phyloP scores from a whole-genome alignment of 1,140 invertebrate genomes.

The Drosophila willistoni region DNA sequence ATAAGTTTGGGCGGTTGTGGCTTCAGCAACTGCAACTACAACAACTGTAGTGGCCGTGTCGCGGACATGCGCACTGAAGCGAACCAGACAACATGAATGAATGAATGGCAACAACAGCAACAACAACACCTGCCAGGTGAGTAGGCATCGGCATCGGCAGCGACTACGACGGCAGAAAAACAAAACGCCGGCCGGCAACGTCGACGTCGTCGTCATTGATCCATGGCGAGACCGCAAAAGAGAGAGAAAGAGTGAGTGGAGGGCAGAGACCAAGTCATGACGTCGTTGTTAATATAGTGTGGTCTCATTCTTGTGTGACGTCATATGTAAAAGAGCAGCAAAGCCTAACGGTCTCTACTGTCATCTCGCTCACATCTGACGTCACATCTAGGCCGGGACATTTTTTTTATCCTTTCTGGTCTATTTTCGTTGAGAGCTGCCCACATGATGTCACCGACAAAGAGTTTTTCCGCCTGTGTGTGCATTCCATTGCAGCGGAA shows the following conservation, averaged over 20 bases:
- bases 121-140: slow-evolving; percentile 23
- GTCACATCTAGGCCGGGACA: slow-evolving; percentile 27
- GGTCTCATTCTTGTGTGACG: slow-evolving; percentile 49
- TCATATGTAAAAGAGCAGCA: slow-evolving; percentile 21
- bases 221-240: background rate
- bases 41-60: slow-evolving; percentile 28
- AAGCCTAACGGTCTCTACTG: background rate
- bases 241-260: slow-evolving; percentile 14
- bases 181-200: slow-evolving; percentile 65
- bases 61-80: slow-evolving; percentile 57
- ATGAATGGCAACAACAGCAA: slow-evolving; percentile 35
- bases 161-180: background rate
- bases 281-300: slow-evolving; percentile 21
- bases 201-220: slow-evolving; percentile 6
- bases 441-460: slow-evolving; percentile 53
- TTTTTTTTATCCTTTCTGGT: background rate
- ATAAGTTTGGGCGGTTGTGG: slow-evolving; percentile 40
- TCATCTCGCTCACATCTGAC: slow-evolving; percentile 50
- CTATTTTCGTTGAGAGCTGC: slow-evolving; percentile 29
- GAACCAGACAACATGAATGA: slow-evolving; percentile 62
- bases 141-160: slow-evolving; percentile 16
- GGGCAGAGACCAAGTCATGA: slow-evolving; percentile 40
- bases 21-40: background rate
- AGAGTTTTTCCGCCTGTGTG: slow-evolving; percentile 4
- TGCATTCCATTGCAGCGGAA: slow-evolving; percentile 40